Evolutionary conservation across 2,797 vertebrate species (phyloP), one percentile per base, ranked within the genome.

Genomic region (Parauchenoglanis ngamensis): DNA sequence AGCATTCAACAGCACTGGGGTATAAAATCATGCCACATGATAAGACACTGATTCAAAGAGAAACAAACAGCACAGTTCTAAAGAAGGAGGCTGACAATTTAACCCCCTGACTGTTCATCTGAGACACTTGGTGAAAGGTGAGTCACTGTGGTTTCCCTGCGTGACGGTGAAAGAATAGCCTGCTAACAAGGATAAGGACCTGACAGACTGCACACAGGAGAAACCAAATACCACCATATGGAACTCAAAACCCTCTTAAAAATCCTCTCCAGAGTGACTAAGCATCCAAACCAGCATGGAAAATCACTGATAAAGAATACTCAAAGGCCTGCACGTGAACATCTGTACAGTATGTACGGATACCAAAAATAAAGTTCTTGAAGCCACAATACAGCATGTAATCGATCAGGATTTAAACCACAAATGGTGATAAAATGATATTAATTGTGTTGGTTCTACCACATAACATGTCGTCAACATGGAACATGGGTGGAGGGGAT

Each of bases 171-270:
- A 86, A 84, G 67, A 73, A 67, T 52, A 76, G 76, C 73, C 87
- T 85, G 79, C 82, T 79, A 65, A 85, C 68, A 35, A 76, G 35
- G 46, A 80, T 81, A 70, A 84, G 44, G 54, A 77, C 52, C 77
- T 63, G 85, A 86, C 82, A 87, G 61, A 35, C 63, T 57, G 65
- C 83, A 89, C 65, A 46, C 67, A 77, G 61, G 68, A 40, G 63
- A 85, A 90, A 88, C 78, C 70, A 44, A 80, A 86, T 1, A 83
- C 80, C 52, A 67, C n/a, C 84, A 44, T 15, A 88, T 49, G 83
- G 49, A 49, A 79, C 7, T 59, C 25, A 65, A 85, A 85, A 70
- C 28, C 56, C 10, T 46, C 31, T 78, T 28, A 52, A 23, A 68
- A 76, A 88, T 28, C 63, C 80, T 72, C 78, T 70, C 70, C 67